Evolutionary conservation across 2,797 vertebrate species (phyloP), one percentile per base, ranked within the genome.

Genomic region (Melanotaenia nigrans): DNA sequence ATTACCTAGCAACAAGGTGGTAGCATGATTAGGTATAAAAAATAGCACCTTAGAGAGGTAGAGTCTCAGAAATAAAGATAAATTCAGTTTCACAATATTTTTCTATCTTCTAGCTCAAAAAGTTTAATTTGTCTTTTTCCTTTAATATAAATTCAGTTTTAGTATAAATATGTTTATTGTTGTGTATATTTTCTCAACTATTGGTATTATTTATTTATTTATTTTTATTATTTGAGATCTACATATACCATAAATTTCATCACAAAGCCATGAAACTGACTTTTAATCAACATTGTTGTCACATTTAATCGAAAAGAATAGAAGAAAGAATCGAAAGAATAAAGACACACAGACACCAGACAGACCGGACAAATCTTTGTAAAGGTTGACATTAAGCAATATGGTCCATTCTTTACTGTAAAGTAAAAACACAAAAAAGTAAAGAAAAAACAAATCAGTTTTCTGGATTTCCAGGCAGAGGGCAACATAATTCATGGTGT

Each of bases 401-500:
- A 32, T 42, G 32, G 55, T 59, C 33, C 40, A 63, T 68, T 28
- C 77, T 68, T 42, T 14, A 68, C 72, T 83, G 59, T 35, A 78
- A 75, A 71, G 14, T 2, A 22, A 62, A 57, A 33, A 6, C 32
- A 33, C 32, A 33, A 33, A 33, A 33, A 33, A 8, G 5, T 6
- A 20, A 68, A 78, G 83, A 84, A 78, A 64, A 73, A 69, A 89
- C 86, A 77, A 79, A 87, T 92, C 18, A 45, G 7, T 47, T n/a
- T 73, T 83, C 53, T 74, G 75, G 32, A 76, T 90, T 85, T 89
- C 85, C 54, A 58, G 73, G 40, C 77, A 85, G 79, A 83, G 82
- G 68, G 72, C 74, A 87, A 88, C 82, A 80, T 86, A 49, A 90
- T 91, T 86, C 86, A 73, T 71, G 77, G 82, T 86, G 80, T 68